Percentiles rank a stretch among this genome's conserved stretches.
phyloP scores from a whole-genome alignment of 2,113 vertebrate genomes.

The Drymodes brunneopygia region DNA sequence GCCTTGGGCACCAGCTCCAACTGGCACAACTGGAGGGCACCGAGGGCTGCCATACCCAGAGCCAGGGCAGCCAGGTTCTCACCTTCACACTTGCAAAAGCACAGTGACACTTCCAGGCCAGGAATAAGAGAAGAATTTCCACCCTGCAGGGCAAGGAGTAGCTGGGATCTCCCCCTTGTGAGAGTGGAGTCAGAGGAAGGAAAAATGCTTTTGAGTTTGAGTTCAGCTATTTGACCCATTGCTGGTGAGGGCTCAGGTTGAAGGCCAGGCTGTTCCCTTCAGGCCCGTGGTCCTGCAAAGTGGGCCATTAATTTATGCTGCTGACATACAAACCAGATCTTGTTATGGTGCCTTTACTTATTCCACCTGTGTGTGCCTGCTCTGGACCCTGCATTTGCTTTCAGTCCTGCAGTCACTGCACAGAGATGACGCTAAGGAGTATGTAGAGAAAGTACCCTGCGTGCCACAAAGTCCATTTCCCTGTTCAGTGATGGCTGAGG shows the following conservation, averaged over 20 bases:
- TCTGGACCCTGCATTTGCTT: not conserved
- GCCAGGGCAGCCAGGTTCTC: not conserved
- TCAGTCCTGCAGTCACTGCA: not conserved
- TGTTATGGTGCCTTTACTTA: not conserved
- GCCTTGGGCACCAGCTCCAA: rapidly evolving
- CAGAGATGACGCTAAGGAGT: not conserved
- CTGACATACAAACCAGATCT: not conserved
- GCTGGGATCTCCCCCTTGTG: not conserved
- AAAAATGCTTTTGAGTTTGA: not conserved
- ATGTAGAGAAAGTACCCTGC: not conserved
- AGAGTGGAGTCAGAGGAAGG: not conserved
- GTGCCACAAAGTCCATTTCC: not conserved
- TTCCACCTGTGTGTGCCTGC: not conserved
- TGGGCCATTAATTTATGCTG: not conserved
- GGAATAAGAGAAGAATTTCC: not conserved
- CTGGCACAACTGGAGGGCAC: not conserved
- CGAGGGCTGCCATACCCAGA: rapidly evolving
- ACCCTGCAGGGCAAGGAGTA: not conserved
- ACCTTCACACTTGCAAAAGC: not conserved
- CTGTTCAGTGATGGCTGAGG: not conserved
- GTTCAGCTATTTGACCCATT: not conserved
- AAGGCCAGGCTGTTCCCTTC: not conserved
- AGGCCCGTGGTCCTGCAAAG: not conserved
- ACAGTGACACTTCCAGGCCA: rapidly evolving
- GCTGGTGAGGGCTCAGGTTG: not conserved